Conservation (phyloP, 2,113 vertebrate species). For the Bostrychus sinensis region DNA sequence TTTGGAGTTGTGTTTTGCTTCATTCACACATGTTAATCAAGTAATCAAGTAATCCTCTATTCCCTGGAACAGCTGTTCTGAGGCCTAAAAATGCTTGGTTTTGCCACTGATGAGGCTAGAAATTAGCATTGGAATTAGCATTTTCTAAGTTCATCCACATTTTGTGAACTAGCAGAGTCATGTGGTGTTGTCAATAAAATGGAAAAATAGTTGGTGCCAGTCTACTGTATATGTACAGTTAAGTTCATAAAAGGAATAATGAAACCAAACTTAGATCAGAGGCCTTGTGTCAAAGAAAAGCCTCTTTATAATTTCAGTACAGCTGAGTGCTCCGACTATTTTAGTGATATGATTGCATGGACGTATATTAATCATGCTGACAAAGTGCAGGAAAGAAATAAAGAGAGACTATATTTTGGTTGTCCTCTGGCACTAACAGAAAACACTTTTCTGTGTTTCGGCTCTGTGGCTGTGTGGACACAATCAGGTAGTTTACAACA, state of each 20-base stretch:
- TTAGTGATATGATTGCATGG: conserved; percentile 12
- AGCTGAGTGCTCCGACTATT: neutral
- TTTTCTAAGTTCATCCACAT: neutral
- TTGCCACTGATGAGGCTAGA: too few relatives aligned
- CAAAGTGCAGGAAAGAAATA: conserved; percentile 19
- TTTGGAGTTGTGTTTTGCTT: too few relatives aligned
- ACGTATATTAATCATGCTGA: conserved; percentile 32
- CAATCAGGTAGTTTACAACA: conserved; percentile 40
- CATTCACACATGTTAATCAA: too few relatives aligned
- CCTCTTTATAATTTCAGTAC: conserved; percentile 19
- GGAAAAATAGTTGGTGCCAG: too few relatives aligned
- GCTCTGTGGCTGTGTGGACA: conserved; percentile 14
- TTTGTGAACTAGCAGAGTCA: neutral
- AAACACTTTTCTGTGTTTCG: conserved; percentile 7
- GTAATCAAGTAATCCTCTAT: too few relatives aligned
- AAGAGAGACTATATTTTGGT: conserved; percentile 33
- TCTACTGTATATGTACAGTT: too few relatives aligned
- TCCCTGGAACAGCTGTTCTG: too few relatives aligned
- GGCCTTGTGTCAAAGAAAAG: conserved; percentile 6
- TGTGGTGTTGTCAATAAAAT: neutral
- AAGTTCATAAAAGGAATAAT: neutral
- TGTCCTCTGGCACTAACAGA: conserved; percentile 12
- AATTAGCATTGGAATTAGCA: too few relatives aligned
- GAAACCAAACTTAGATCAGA: neutral
- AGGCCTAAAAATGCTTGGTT: too few relatives aligned